phyloP scores from a whole-genome alignment of 2,113 vertebrate genomes.

The Tor tambroides region DNA sequence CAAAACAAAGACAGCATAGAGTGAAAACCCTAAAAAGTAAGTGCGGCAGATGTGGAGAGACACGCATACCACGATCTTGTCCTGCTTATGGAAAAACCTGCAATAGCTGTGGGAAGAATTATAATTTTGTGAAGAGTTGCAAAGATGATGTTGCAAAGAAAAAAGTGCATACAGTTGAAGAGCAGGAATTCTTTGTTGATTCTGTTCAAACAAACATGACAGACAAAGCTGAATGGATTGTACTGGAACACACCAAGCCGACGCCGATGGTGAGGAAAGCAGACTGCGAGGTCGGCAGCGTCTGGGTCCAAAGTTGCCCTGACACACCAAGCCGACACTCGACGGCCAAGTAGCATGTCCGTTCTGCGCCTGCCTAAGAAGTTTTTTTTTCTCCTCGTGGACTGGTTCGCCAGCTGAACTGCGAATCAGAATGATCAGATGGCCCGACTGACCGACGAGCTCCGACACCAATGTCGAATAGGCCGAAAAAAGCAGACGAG shows the following conservation, averaged over 20 bases:
- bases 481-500: too few relatives aligned
- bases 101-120: slow-evolving; percentile 35
- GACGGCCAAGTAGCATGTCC: too few relatives aligned
- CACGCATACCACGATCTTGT: slow-evolving; percentile 33
- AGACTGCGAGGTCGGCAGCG: too few relatives aligned
- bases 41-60: slow-evolving; percentile 37
- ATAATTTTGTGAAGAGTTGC: slow-evolving; percentile 30
- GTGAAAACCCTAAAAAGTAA: neutral
- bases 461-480: too few relatives aligned
- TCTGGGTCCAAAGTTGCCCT: too few relatives aligned
- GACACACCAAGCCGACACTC: too few relatives aligned
- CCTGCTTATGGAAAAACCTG: slow-evolving; percentile 47
- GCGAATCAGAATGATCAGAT: too few relatives aligned
- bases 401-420: too few relatives aligned
- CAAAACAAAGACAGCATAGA: slow-evolving; percentile 6
- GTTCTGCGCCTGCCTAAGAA: too few relatives aligned
- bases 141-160: slow-evolving; percentile 3
- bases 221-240: slow-evolving; percentile 32
- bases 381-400: too few relatives aligned
- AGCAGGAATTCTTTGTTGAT: slow-evolving; percentile 38
- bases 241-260: neutral
- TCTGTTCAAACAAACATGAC: neutral
- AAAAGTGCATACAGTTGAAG: slow-evolving; percentile 38
- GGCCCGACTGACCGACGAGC: too few relatives aligned
- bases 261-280: too few relatives aligned